Base-by-base conservation (phyloP, 1,140 invertebrate genomes). In the Saccostrea echinata region DNA sequence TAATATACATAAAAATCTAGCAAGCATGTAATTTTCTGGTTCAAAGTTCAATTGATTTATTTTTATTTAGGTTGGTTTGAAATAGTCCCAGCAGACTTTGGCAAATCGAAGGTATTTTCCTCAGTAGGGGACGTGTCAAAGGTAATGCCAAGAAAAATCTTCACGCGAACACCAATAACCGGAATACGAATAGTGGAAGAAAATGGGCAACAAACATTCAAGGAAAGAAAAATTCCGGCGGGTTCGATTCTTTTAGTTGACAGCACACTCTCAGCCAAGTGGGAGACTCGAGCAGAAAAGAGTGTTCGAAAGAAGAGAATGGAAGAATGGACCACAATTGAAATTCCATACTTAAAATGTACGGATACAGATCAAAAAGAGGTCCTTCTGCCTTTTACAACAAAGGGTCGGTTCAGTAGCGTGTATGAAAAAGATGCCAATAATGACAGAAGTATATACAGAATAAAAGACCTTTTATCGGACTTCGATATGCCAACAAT, bases 291-390 rank as follows among this genome's bases (percentile, higher is more conserved):
- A 81, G 91, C 91, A 2, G 81, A 92, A 9, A 92, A 90, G 13
- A 92, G 93, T 13, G 2, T 93, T 13, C 82, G 92, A 24, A 91
- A 92, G 76, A 92, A 91, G 64, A 93, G 92, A 80, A 91, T 87
- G 18, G 91, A 90, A 61, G 90, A 93, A 85, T 93, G 88, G 89
- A 88, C 88, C 0, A 91, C 92, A 16, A 68, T 90, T 16, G 93
- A 93, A 89, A 86, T 93, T 12, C 89, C 91, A 53, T 94, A 93
- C 76, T 33, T 94, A 8, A 93, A 93, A 90, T 93, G 93, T 85
- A 30, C 91, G 12, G 92, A 91, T 85, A 85, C 18, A 21, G 92
- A 93, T 52, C 85, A 90, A 55, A 86, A 86, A 71, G 92, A 92
- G 53, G 87, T 94, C 1, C 86, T 93, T 21, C 84, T 94, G 43